Evolutionary conservation across 92 coral and sea anemone species (phyloP).

Genomic region (Umimayanthus kanabou): DNA sequence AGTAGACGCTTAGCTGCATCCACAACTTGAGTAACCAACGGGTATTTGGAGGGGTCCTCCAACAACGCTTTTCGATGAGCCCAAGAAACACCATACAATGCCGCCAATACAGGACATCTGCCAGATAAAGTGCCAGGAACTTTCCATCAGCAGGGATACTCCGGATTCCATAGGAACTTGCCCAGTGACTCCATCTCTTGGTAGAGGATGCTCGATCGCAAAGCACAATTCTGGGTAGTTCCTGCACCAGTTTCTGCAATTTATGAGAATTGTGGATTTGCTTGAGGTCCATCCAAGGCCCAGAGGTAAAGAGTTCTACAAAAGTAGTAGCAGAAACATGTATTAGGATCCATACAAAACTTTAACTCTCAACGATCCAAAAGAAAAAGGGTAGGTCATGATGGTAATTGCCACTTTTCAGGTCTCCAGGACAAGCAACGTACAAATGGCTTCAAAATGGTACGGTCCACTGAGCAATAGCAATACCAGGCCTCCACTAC

Average conservation of each 20-base stretch:
- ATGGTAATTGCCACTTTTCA: too few species aligned
- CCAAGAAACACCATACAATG: too few species aligned
- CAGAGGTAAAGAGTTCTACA: conserved; percentile 14
- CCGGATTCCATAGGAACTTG: conserved; percentile 16
- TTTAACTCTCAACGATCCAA: not conserved
- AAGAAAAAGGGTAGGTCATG: too few species aligned
- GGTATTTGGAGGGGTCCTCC: too few species aligned
- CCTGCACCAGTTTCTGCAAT: conserved; percentile 5
- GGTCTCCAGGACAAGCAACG: too few species aligned
- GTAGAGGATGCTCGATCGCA: not conserved
- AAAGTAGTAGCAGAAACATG: not conserved
- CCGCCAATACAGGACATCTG: not conserved
- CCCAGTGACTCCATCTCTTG: conserved; percentile 28
- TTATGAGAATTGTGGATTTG: conserved; percentile 5
- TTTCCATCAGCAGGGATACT: not conserved
- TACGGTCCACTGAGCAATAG: not conserved
- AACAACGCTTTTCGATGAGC: too few species aligned
- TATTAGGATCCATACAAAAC: not conserved
- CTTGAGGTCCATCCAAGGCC: conserved; percentile 9
- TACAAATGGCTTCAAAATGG: not conserved
- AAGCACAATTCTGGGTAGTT: conserved; percentile 16
- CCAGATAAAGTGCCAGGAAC: not conserved
- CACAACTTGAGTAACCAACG: too few species aligned
- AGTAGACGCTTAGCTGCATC: too few species aligned
- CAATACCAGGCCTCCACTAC: not conserved